Percentiles rank a stretch among this genome's conserved stretches.
These are phyloP conservation scores for Thecocarcelia acutangulata DNA, from an alignment of 2,888 invertebrate species.

Conservation along the genomic window DNA sequence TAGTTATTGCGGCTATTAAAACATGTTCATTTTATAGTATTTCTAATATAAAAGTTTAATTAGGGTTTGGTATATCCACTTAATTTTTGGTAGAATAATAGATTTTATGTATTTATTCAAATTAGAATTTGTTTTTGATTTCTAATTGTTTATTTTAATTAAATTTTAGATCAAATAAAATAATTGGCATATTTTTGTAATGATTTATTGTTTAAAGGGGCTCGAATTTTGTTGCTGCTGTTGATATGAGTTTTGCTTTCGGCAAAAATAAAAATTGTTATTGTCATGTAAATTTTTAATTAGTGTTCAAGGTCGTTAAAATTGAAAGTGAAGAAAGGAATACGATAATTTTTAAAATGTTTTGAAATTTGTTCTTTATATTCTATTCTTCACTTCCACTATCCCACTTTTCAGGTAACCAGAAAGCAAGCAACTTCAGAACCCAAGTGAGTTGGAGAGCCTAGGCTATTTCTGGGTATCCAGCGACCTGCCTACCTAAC, in stretches of 20 bases:
- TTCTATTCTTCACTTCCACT: no score
- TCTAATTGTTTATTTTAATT: slow-evolving; percentile 37
- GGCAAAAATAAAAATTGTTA: neutral
- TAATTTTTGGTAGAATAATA: neutral
- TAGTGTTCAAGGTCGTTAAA: slow-evolving; percentile 4
- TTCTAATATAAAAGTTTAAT: slow-evolving; percentile 40
- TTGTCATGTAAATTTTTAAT: slow-evolving; percentile 7
- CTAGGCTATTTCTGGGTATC: no score
- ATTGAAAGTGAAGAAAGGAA: no score
- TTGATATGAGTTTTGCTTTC: neutral
- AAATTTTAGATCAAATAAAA: slow-evolving; percentile 44
- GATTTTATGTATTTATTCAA: neutral
- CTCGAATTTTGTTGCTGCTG: neutral
- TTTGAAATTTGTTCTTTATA: no score
- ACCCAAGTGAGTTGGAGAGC: no score
- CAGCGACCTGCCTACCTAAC: no score
- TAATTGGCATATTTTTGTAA: slow-evolving; percentile 34
- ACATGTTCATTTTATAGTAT: slow-evolving; percentile 11
- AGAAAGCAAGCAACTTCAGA: no score
- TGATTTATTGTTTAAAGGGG: slow-evolving; percentile 39
- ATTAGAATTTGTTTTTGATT: slow-evolving; percentile 3
- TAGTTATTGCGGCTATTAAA: slow-evolving; percentile 7
- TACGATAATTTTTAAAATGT: no score
- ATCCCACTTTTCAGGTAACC: no score
- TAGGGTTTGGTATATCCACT: slow-evolving; percentile 46